phyloP scores from a whole-genome alignment of 2,888 invertebrate species.

The Opisthograptis luteolata region DNA sequence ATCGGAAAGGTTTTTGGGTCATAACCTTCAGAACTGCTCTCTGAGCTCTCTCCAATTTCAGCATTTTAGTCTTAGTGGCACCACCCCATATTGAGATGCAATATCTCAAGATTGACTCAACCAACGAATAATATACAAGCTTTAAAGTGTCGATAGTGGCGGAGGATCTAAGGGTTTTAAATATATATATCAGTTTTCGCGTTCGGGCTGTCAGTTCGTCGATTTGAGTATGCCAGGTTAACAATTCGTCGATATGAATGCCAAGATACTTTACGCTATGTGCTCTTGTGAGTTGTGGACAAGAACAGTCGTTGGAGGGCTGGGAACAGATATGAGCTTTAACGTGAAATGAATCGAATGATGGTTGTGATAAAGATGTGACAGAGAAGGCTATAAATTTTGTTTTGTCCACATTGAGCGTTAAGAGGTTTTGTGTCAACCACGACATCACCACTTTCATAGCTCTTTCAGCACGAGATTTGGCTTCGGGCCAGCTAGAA shows the following conservation, averaged over 20 bases:
- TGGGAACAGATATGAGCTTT: neutral
- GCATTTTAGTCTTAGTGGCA: neutral
- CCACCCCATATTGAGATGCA: constrained; percentile 11
- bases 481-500: neutral
- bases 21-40: constrained; percentile 4
- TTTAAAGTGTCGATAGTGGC: neutral
- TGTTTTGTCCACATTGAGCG: constrained; percentile 8
- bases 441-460: constrained; percentile 1
- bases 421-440: constrained; percentile 1
- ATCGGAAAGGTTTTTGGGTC: neutral
- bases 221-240: constrained; percentile 9
- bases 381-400: neutral
- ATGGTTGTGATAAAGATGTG: neutral
- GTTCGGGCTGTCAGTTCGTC: neutral
- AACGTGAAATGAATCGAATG: neutral
- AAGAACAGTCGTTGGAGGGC: neutral
- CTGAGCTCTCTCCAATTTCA: constrained; percentile 1
- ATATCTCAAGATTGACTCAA: constrained; percentile 1
- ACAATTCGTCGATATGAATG: neutral
- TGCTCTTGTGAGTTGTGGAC: neutral
- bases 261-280: constrained; percentile 1
- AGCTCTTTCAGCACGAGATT: neutral
- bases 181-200: constrained; percentile 6
- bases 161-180: neutral
- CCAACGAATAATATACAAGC: neutral